Evolutionary conservation across 2,888 invertebrate species (phyloP).

Genomic region (Acrobasis repandana): DNA sequence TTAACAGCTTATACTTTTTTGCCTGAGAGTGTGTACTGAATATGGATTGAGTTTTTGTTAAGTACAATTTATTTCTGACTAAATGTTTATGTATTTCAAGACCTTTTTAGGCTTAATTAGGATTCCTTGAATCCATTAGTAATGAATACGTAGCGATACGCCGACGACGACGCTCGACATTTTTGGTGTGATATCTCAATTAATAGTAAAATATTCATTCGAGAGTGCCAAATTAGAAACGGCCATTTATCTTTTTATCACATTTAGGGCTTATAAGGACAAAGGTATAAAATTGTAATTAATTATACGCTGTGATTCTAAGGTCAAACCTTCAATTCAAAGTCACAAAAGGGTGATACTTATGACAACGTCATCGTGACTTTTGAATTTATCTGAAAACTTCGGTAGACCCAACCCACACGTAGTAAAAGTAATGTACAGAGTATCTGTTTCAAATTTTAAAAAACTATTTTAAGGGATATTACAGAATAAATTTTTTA

Average conservation of each 20-base stretch:
- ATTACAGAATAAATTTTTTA: no score
- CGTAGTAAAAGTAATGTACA: no score
- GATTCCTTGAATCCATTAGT: neutral
- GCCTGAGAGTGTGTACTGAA: no score
- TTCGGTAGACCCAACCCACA: no score
- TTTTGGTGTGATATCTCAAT: constrained; percentile 21
- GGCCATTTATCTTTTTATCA: neutral
- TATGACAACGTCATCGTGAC: no score
- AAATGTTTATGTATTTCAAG: constrained; percentile 5
- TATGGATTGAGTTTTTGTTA: neutral
- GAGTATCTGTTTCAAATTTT: no score
- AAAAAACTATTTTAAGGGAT: no score
- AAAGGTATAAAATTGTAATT: neutral
- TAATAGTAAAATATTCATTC: constrained; percentile 15
- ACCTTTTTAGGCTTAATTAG: neutral
- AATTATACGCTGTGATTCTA: neutral
- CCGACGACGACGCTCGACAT: neutral
- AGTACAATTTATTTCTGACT: neutral
- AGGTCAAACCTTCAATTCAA: no score
- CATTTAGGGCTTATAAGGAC: neutral
- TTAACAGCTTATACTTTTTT: no score
- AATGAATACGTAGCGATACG: constrained; percentile 3
- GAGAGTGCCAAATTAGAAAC: neutral
- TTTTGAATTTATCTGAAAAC: no score
- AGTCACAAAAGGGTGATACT: no score